Evolutionary conservation across 2,113 vertebrate species (phyloP).

Genomic region (Corythaixoides concolor): DNA sequence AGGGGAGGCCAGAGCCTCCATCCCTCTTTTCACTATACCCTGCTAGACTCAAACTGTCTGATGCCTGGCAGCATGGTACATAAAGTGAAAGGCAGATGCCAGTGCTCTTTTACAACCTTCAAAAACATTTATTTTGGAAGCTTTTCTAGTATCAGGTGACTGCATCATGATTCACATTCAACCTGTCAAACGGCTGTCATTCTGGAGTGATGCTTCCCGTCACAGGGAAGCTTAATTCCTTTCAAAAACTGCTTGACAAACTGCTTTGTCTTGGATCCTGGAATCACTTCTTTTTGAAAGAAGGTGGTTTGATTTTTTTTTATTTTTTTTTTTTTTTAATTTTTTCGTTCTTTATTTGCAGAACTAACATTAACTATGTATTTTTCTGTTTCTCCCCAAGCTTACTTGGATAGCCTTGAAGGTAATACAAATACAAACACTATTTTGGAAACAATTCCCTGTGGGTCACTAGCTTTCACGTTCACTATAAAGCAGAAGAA

Average conservation of each 20-base stretch:
- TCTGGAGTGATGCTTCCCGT: not conserved
- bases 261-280: not conserved
- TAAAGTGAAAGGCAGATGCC: not conserved
- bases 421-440: conserved; percentile 82
- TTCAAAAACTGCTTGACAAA: not conserved
- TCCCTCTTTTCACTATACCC: not conserved
- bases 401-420: conserved; percentile 99
- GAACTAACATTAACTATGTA: conserved; percentile 77
- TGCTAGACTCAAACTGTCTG: not conserved
- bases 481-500: not conserved
- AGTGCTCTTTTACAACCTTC: not conserved
- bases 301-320: not conserved
- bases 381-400: conserved; percentile 88
- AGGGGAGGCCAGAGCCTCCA: not conserved
- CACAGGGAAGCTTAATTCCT: not conserved
- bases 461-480: conserved; percentile 45
- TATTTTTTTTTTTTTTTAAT: not conserved
- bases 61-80: not conserved
- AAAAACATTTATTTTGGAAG: not conserved
- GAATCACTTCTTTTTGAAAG: not conserved
- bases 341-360: conserved; percentile 41
- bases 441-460: conserved; percentile 58
- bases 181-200: not conserved
- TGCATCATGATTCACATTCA: not conserved
- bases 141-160: not conserved